A percentile compares a stretch with the other conserved stretches of the same genome.
These are phyloP conservation scores for Melinopterus prodromus DNA, from an alignment of 2,888 invertebrate species.

Conservation along the genomic window DNA sequence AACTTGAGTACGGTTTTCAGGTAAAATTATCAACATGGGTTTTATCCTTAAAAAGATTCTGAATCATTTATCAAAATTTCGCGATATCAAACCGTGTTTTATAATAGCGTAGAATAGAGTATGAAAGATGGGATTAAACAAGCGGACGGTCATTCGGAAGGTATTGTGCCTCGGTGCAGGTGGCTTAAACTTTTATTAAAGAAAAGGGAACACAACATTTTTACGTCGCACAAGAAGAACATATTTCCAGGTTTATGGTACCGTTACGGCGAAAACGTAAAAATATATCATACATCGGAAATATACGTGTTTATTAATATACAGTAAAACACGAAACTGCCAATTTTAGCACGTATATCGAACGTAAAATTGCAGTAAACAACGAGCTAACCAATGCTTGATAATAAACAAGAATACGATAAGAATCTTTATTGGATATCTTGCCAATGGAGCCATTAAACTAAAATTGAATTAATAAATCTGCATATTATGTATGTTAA, in stretches of 20 bases:
- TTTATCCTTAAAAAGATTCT: no score
- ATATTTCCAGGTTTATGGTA: not conserved
- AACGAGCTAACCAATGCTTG: not conserved
- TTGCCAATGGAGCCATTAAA: not conserved
- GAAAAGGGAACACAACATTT: not conserved
- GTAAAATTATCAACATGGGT: no score
- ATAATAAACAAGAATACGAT: conserved; percentile 4
- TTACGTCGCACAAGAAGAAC: not conserved
- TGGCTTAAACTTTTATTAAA: not conserved
- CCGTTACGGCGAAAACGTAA: not conserved
- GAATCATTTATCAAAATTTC: no score
- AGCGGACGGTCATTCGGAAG: not conserved
- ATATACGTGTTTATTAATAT: conserved; percentile 4
- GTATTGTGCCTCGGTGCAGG: not conserved
- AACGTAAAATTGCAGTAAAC: not conserved
- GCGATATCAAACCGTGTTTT: not conserved
- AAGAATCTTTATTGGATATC: not conserved
- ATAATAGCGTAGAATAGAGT: not conserved
- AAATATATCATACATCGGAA: not conserved
- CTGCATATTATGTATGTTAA: not conserved
- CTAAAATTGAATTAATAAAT: not conserved
- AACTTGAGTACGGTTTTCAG: no score
- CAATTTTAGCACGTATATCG: not conserved
- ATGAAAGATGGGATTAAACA: not conserved
- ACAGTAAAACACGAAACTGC: not conserved